phyloP scores from a whole-genome alignment of 2,888 invertebrate genomes.

The Cyrtodaria siliqua region DNA sequence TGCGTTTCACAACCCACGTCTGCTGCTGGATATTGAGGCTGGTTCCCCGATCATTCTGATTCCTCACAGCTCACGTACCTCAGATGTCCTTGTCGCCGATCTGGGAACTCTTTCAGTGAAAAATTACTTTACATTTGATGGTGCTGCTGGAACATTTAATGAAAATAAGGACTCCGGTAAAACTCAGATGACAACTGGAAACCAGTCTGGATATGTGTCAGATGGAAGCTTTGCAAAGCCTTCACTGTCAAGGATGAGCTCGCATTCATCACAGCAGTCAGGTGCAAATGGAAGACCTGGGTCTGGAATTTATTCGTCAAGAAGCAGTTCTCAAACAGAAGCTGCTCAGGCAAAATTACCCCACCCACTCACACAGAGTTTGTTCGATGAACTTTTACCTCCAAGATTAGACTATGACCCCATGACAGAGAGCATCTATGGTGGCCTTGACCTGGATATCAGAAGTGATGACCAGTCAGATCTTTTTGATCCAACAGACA shows the following conservation, averaged over 20 bases:
- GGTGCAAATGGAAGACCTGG: background rate
- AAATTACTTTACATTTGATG: slow-evolving; percentile 90
- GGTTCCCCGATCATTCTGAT: slow-evolving; percentile 94
- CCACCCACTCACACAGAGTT: slow-evolving; percentile 71
- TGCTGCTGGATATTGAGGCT: slow-evolving; percentile 90
- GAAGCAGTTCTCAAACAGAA: slow-evolving; percentile 16
- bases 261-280: slow-evolving; percentile 37
- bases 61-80: slow-evolving; percentile 93
- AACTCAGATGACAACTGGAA: slow-evolving; percentile 19
- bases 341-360: slow-evolving; percentile 10
- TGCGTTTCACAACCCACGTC: slow-evolving; percentile 86
- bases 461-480: slow-evolving; percentile 64
- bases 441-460: slow-evolving; percentile 79
- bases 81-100: slow-evolving; percentile 92
- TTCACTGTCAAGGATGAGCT: slow-evolving; percentile 25
- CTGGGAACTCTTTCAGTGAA: slow-evolving; percentile 92
- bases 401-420: slow-evolving; percentile 68
- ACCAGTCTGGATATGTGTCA: background rate
- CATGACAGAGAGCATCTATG: slow-evolving; percentile 83
- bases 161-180: slow-evolving; percentile 23
- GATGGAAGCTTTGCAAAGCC: background rate
- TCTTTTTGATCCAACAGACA: slow-evolving; percentile 59
- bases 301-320: slow-evolving; percentile 23
- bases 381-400: slow-evolving; percentile 70
- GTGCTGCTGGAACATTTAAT: slow-evolving; percentile 76